phyloP scores from a whole-genome alignment of 2,797 vertebrate genomes.

The Enteromius paludinosus region DNA sequence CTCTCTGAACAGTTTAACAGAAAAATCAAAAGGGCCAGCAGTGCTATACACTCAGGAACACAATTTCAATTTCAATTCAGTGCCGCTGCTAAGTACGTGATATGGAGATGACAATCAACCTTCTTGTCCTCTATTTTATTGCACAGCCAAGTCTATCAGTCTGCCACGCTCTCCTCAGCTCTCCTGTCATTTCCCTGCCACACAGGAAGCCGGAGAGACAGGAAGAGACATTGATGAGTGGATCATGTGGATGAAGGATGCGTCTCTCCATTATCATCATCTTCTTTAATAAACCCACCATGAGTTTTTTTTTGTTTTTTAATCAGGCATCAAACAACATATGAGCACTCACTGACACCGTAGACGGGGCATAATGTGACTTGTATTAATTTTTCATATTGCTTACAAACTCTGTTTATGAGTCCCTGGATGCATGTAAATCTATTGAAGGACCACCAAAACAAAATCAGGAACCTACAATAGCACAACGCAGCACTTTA shows the following conservation, averaged over 20 bases:
- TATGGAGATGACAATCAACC: constrained; percentile 78
- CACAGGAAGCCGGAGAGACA: constrained; percentile 24
- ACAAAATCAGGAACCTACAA: not conserved
- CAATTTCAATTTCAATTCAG: constrained; percentile 81
- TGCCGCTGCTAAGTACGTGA: constrained; percentile 72
- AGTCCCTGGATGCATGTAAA: not conserved
- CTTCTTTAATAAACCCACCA: constrained; percentile 75
- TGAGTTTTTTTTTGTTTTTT: constrained; percentile 54
- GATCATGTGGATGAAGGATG: constrained; percentile 37
- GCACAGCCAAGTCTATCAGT: constrained; percentile 1
- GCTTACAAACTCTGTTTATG: not conserved
- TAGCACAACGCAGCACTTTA: not conserved
- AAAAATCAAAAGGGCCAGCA: constrained; percentile 73
- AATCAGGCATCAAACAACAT: constrained; percentile 71
- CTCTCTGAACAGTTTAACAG: constrained; percentile 68
- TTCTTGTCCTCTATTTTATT: constrained; percentile 28
- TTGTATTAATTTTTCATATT: constrained; percentile 37
- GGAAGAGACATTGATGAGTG: constrained; percentile 35
- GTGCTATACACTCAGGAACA: constrained; percentile 74
- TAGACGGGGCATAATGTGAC: constrained; percentile 60
- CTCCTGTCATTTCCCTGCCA: constrained; percentile 30
- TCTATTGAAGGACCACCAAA: not conserved
- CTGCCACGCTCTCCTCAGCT: constrained; percentile 11
- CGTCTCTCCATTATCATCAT: constrained; percentile 67
- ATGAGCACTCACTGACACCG: constrained; percentile 74